Evolutionary conservation across 2,888 invertebrate genomes (phyloP).

Genomic region (Agrilus mali): DNA sequence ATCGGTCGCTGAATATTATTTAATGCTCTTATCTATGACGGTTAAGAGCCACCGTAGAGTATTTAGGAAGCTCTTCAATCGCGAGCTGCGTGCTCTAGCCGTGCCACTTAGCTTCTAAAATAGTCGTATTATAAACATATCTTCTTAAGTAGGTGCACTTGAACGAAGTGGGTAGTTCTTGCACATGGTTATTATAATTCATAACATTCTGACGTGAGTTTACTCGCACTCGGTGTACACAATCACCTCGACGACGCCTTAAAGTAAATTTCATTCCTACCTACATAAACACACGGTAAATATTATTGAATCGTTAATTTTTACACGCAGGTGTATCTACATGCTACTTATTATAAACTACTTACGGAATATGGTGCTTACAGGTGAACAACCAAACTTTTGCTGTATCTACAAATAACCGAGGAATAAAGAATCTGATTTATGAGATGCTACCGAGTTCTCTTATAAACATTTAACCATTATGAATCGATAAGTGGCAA

Average conservation of each 20-base stretch:
- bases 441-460: no score
- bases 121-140: slow-evolving; percentile 24
- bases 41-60: slow-evolving; percentile 1
- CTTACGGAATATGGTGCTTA: no score
- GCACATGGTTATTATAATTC: slow-evolving; percentile 22
- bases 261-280: slow-evolving; percentile 8
- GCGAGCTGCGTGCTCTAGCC: slow-evolving; percentile 11
- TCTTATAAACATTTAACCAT: no score
- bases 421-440: no score
- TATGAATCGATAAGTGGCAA: no score
- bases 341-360: no score
- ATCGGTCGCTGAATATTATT: no score
- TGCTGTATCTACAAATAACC: no score
- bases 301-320: no score
- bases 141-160: slow-evolving; percentile 21
- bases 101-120: slow-evolving; percentile 21
- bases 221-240: slow-evolving; percentile 10
- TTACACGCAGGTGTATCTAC: no score
- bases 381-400: no score
- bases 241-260: slow-evolving; percentile 15
- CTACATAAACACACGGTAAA: background rate
- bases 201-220: slow-evolving; percentile 13
- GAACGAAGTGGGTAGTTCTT: slow-evolving; percentile 19
- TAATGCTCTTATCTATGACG: no score
- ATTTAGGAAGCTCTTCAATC: slow-evolving; percentile 15